A percentile compares a stretch with the other conserved stretches of the same genome.
Evolutionary conservation across 2,797 vertebrate species (phyloP).

Genomic region (Myotis myotis): DNA sequence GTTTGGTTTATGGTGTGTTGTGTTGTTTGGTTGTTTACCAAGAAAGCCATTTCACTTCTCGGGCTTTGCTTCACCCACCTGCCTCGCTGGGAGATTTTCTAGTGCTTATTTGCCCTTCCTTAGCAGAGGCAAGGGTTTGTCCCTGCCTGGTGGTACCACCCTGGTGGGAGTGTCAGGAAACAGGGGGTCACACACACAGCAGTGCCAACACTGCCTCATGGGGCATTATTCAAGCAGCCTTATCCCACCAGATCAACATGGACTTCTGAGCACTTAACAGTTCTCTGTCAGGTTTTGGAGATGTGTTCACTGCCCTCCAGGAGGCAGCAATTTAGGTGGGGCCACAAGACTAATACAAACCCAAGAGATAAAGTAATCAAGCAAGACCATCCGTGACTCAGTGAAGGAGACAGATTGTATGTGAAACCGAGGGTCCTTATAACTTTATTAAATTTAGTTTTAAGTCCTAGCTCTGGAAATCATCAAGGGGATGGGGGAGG

Average conservation of each 20-base stretch:
- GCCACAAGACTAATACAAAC: neutral
- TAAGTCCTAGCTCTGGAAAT: neutral
- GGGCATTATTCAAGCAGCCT: neutral
- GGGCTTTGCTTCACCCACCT: neutral
- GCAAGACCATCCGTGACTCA: neutral
- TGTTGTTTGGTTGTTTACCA: neutral
- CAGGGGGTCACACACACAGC: neutral
- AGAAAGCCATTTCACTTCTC: slow-evolving; percentile 5
- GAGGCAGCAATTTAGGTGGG: neutral
- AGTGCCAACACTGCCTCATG: neutral
- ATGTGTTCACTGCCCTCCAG: neutral
- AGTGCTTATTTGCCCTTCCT: neutral
- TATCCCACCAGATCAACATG: neutral
- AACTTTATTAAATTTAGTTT: neutral
- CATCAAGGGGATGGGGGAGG: neutral
- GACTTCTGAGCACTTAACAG: neutral
- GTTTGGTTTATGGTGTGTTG: neutral
- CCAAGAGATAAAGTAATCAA: neutral
- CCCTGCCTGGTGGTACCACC: neutral
- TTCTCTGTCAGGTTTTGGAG: neutral
- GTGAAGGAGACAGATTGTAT: neutral
- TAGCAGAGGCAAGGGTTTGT: neutral
- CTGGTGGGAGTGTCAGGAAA: neutral
- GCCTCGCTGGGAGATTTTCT: neutral
- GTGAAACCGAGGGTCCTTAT: neutral